Percentiles rank a stretch among this genome's conserved stretches.
Conservation (phyloP, 1,140 invertebrate genomes). For the Pomacea maculata region DNA sequence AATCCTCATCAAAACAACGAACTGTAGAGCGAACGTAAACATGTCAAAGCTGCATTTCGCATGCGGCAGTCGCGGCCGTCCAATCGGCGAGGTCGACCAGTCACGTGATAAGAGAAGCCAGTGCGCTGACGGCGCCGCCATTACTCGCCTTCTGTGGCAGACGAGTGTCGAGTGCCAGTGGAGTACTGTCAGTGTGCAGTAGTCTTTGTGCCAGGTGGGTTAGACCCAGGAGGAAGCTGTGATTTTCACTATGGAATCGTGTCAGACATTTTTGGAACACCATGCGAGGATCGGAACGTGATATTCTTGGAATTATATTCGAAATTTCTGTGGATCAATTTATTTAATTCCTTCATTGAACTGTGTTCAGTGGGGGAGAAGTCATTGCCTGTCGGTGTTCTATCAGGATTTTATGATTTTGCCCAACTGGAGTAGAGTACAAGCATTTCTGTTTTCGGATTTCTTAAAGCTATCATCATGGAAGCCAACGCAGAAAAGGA, state of each 20-base stretch:
- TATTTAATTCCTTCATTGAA: conserved; percentile 11
- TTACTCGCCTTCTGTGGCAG: conserved; percentile 7
- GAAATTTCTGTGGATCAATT: conserved; percentile 5
- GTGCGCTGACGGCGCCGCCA: conserved; percentile 21
- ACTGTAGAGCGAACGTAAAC: not conserved
- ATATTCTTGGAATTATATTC: conserved; percentile 1
- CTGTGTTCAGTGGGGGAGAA: conserved; percentile 22
- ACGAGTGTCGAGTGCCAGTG: conserved; percentile 1
- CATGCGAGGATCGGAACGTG: conserved; percentile 24
- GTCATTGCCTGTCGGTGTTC: conserved; percentile 5
- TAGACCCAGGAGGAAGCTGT: too few relatives aligned
- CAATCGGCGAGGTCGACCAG: conserved; percentile 15
- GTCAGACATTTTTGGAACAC: conserved; percentile 5
- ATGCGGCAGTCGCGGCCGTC: not conserved
- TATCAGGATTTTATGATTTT: too few relatives aligned
- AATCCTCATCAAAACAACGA: too few relatives aligned
- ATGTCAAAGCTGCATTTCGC: not conserved
- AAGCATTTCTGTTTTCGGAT: too few relatives aligned
- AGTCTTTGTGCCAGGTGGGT: not conserved
- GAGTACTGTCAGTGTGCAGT: not conserved
- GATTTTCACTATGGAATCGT: conserved; percentile 17
- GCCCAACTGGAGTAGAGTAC: too few relatives aligned
- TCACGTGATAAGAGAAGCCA: conserved; percentile 20
- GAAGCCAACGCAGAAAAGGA: conserved; percentile 73
- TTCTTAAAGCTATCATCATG: too few relatives aligned